Conservation (phyloP, 2,888 invertebrate genomes). For the Sarcophaga rosellei region DNA sequence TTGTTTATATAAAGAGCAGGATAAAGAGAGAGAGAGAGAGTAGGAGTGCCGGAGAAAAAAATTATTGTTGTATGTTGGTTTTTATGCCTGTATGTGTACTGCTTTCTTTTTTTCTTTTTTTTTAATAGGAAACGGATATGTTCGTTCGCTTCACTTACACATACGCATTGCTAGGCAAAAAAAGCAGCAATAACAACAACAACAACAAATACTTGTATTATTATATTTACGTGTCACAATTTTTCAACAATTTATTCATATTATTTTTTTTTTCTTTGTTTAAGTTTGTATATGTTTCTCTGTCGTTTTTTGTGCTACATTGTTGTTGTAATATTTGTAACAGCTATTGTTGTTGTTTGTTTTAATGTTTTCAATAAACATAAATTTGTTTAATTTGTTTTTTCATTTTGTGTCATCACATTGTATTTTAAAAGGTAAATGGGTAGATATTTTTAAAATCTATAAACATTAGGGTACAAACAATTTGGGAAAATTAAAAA, state of each 20-base stretch:
- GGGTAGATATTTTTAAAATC: slow-evolving; percentile 46
- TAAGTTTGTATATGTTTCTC: neutral
- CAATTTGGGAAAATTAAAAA: neutral
- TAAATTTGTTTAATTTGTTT: slow-evolving; percentile 33
- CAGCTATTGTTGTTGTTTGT: slow-evolving; percentile 22
- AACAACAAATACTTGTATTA: slow-evolving; percentile 36
- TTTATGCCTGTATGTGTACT: neutral
- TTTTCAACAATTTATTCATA: slow-evolving; percentile 40
- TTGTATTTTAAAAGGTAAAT: slow-evolving; percentile 58
- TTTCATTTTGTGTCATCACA: slow-evolving; percentile 50
- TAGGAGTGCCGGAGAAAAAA: neutral
- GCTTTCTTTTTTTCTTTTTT: neutral
- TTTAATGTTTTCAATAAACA: slow-evolving; percentile 59
- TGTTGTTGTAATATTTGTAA: neutral
- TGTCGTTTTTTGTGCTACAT: neutral
- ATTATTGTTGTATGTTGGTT: slow-evolving; percentile 12
- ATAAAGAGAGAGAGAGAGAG: neutral
- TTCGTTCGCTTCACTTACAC: slow-evolving; percentile 21
- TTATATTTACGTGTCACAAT: slow-evolving; percentile 59
- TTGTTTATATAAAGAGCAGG: neutral
- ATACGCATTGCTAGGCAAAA: slow-evolving; percentile 18
- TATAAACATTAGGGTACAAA: slow-evolving; percentile 2
- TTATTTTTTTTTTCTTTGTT: slow-evolving; percentile 31
- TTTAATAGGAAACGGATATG: slow-evolving; percentile 64
- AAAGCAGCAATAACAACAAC: neutral